phyloP scores from a whole-genome alignment of 2,888 invertebrate species.

The Pocota personata region DNA sequence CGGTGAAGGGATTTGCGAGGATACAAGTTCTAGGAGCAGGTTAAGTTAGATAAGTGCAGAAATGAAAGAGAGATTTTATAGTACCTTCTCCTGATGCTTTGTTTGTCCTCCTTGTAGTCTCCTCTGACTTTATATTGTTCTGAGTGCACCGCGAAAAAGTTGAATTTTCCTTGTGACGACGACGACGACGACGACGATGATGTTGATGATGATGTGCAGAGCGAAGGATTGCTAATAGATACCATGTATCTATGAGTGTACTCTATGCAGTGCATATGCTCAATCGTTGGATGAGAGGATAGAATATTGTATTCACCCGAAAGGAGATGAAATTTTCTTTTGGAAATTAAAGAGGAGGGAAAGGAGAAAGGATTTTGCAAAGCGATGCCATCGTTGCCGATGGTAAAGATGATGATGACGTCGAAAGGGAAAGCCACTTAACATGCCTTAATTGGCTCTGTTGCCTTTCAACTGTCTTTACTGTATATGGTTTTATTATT shows the following conservation, averaged over 20 bases:
- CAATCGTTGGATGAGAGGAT: background rate
- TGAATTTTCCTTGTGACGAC: constrained; percentile 29
- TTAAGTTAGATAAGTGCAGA: constrained; percentile 67
- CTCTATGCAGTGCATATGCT: constrained; percentile 7
- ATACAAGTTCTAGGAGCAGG: constrained; percentile 50
- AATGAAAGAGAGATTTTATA: constrained; percentile 55
- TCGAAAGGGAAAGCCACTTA: constrained; percentile 74
- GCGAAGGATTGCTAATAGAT: constrained; percentile 52
- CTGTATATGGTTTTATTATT: constrained; percentile 57
- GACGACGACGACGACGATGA: constrained; percentile 23
- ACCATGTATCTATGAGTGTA: constrained; percentile 14
- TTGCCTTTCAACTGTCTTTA: constrained; percentile 64
- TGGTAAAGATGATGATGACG: constrained; percentile 61
- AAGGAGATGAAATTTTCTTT: constrained; percentile 47
- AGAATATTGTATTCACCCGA: constrained; percentile 33
- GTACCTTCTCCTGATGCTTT: constrained; percentile 2
- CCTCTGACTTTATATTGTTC: constrained; percentile 17
- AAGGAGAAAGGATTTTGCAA: constrained; percentile 30
- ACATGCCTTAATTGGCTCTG: constrained; percentile 72
- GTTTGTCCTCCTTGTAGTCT: background rate
- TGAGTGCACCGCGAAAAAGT: constrained; percentile 57
- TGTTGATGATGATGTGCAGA: constrained; percentile 43
- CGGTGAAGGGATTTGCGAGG: constrained; percentile 8
- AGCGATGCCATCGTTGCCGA: constrained; percentile 5
- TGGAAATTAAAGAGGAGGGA: constrained; percentile 11